Evolutionary conservation across 35 echinoderm and acorn worm species (phyloP).

Genomic region (Ptychodera flava): DNA sequence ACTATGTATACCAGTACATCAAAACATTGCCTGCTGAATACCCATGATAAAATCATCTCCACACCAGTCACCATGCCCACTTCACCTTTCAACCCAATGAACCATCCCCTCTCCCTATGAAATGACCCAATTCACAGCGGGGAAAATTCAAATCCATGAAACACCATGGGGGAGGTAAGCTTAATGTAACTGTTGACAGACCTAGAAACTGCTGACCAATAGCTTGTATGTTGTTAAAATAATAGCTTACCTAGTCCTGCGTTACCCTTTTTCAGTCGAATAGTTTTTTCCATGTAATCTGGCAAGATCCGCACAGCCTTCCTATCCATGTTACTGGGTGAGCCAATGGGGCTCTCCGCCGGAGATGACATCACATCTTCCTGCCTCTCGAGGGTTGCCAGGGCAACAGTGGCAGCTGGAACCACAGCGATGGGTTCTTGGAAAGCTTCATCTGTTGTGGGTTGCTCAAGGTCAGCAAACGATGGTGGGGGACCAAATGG

Average conservation of each 20-base stretch:
- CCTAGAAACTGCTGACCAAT: too few species aligned
- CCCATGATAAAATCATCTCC: too few species aligned
- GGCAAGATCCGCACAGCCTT: conserved; percentile 36
- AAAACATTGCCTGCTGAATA: too few species aligned
- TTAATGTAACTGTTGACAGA: too few species aligned
- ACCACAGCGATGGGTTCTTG: conserved; percentile 31
- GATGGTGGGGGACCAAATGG: conserved; percentile 13
- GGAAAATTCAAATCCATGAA: too few species aligned
- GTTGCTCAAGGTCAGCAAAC: conserved; percentile 19
- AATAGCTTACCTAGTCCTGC: conserved; percentile 77
- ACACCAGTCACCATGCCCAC: too few species aligned
- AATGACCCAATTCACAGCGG: too few species aligned
- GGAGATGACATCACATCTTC: not conserved
- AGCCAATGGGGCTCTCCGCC: not conserved
- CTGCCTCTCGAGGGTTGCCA: not conserved
- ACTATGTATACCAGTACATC: too few species aligned
- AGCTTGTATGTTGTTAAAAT: too few species aligned
- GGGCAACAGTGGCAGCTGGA: conserved; percentile 9
- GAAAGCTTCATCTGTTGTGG: conserved; percentile 24
- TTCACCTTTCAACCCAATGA: too few species aligned
- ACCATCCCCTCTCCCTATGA: too few species aligned
- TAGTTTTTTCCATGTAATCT: conserved; percentile 47
- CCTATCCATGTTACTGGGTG: conserved; percentile 9
- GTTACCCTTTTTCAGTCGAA: conserved; percentile 64
- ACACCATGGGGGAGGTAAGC: too few species aligned